Percentiles rank a stretch among this genome's conserved stretches.
phyloP scores from a whole-genome alignment of 2,888 invertebrate species.

The Salticus scenicus region DNA sequence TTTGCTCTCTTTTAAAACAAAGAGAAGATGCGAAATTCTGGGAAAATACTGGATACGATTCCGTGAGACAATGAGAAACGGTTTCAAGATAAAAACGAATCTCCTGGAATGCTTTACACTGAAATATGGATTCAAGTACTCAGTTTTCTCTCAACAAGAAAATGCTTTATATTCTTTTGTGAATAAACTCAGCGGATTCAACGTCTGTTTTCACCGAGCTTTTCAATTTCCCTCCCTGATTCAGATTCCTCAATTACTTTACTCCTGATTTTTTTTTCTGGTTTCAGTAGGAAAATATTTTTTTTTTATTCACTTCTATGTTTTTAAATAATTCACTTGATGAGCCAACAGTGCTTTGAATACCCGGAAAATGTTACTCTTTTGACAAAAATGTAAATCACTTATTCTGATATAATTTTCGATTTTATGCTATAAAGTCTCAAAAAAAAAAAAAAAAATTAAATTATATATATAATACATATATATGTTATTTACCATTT shows the following conservation, averaged over 20 bases:
- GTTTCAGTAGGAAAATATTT: background rate
- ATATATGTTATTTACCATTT: too few relatives aligned
- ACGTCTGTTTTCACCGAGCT: constrained; percentile 10
- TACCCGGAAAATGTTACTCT: too few relatives aligned
- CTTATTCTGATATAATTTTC: too few relatives aligned
- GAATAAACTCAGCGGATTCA: constrained; percentile 2
- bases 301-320: background rate
- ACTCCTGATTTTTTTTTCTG: background rate
- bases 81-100: constrained; percentile 1
- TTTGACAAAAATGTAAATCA: too few relatives aligned
- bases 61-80: constrained; percentile 21
- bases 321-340: too few relatives aligned
- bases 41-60: background rate
- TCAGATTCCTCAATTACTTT: background rate
- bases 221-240: background rate
- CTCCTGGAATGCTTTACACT: background rate
- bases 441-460: too few relatives aligned
- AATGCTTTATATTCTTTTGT: background rate
- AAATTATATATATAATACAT: too few relatives aligned
- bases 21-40: background rate
- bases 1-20: constrained; percentile 30
- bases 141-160: constrained; percentile 6
- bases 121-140: constrained; percentile 11
- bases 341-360: too few relatives aligned
- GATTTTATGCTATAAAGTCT: too few relatives aligned